Percentiles rank a stretch among this genome's conserved stretches.
Evolutionary conservation across 2,113 vertebrate genomes (phyloP).

Genomic region (Silurus asotus): DNA sequence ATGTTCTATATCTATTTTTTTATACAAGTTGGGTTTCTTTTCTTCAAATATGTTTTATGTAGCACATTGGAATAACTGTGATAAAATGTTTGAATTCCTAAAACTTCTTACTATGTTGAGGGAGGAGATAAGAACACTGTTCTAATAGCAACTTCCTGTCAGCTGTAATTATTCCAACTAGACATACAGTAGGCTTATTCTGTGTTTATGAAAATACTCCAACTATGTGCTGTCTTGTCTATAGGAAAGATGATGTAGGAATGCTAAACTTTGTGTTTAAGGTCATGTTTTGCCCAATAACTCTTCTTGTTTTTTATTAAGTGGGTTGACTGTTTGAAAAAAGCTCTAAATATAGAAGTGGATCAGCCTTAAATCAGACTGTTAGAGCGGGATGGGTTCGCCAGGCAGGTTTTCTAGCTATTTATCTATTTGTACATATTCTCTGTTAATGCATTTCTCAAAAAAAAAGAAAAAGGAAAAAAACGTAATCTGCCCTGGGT

Average conservation of each 20-base stretch:
- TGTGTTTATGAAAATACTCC: not conserved
- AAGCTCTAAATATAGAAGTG: not conserved
- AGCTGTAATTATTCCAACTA: not conserved
- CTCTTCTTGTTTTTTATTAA: not conserved
- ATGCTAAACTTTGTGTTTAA: not conserved
- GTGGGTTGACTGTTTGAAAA: not conserved
- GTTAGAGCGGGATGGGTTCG: not conserved
- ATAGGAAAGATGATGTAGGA: not conserved
- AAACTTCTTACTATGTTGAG: not conserved
- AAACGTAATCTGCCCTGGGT: not conserved
- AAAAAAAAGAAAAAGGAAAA: not conserved
- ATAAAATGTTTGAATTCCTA: not conserved
- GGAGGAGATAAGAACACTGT: not conserved
- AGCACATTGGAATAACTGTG: not conserved
- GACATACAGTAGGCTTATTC: not conserved
- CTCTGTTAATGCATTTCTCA: not conserved
- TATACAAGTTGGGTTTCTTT: not conserved
- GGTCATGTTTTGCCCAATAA: not conserved
- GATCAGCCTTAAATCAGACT: not conserved
- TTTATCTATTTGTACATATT: not conserved
- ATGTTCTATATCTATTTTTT: conserved; percentile 27
- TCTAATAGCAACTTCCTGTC: not conserved
- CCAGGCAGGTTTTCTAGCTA: not conserved
- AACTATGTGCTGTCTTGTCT: not conserved
- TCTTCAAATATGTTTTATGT: not conserved